phyloP scores from a whole-genome alignment of 2,797 vertebrate genomes.

The Rhodeus uyekii region DNA sequence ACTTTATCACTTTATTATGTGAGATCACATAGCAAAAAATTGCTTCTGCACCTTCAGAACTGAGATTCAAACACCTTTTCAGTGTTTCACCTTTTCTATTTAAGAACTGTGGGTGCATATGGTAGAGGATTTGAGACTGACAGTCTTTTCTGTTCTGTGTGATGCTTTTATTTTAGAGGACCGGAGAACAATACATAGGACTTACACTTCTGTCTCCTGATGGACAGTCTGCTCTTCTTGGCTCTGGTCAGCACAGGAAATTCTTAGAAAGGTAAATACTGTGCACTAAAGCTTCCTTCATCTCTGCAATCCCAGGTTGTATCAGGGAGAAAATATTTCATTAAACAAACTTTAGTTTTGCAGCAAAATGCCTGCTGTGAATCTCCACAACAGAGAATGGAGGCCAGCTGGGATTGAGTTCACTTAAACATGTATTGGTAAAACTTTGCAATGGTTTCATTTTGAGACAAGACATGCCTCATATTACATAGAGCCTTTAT shows the following conservation, averaged over 20 bases:
- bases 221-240: neutral
- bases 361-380: neutral
- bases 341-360: neutral
- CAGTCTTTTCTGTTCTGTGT: neutral
- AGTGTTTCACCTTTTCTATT: neutral
- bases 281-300: neutral
- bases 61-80: neutral
- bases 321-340: neutral
- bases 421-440: neutral
- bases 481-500: neutral
- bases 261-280: neutral
- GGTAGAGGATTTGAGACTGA: neutral
- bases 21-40: neutral
- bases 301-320: neutral
- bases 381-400: neutral
- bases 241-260: neutral
- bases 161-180: neutral
- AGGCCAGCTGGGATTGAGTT: neutral
- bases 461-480: too few relatives aligned
- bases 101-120: neutral
- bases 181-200: neutral
- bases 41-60: neutral
- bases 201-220: neutral
- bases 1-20: neutral
- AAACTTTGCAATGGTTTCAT: neutral